These are phyloP conservation scores for Keiferia lycopersicella DNA, from an alignment of 2,888 invertebrate species.

Conservation along the genomic window DNA sequence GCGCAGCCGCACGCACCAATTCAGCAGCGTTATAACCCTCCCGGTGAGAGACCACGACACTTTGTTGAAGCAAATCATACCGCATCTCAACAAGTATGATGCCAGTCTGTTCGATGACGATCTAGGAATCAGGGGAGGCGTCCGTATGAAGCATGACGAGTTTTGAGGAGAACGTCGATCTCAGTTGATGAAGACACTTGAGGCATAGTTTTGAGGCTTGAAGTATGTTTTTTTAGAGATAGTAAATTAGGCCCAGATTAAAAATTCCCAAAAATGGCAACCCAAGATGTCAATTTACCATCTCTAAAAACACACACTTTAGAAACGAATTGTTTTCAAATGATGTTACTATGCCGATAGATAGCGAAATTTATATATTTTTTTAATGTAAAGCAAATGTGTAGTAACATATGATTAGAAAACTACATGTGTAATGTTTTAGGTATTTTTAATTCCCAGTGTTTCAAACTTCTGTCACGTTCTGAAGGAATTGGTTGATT, in stretches of 20 bases:
- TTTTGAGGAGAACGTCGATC: conserved; percentile 44
- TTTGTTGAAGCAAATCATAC: conserved; percentile 53
- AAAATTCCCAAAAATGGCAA: no score
- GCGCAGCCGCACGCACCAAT: conserved; percentile 48
- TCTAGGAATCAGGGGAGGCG: conserved; percentile 39
- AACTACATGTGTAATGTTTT: no score
- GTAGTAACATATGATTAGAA: no score
- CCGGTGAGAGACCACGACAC: conserved; percentile 50
- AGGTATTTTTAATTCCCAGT: no score
- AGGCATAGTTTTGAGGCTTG: no score
- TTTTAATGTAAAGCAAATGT: background rate
- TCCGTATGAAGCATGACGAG: conserved; percentile 60
- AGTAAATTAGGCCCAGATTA: no score
- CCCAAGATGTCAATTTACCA: no score
- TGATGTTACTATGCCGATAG: background rate
- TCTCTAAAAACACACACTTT: no score
- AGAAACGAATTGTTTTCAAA: background rate
- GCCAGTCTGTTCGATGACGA: conserved; percentile 44
- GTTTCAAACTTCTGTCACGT: no score
- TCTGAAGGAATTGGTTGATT: no score
- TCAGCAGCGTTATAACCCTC: conserved; percentile 53
- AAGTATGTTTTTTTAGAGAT: no score
- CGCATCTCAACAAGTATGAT: conserved; percentile 53
- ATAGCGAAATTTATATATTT: background rate
- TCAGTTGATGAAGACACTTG: background rate